Base-by-base conservation (phyloP, 2,797 vertebrate genomes). In the Intellagama lesueurii region DNA sequence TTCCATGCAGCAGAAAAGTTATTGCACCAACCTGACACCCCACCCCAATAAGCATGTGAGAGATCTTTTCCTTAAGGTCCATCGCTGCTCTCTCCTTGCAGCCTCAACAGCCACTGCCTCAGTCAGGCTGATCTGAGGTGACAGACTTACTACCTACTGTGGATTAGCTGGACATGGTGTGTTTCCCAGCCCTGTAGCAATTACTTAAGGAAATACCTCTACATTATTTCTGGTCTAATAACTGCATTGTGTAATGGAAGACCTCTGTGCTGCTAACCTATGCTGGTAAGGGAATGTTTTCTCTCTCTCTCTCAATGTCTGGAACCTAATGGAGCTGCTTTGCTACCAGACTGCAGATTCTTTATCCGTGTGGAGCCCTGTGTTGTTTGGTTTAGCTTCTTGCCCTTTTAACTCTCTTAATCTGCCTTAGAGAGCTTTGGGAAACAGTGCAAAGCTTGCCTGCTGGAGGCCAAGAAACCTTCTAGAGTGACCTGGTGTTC, bases 161-260 rank as follows among this genome's bases (percentile, higher is more conserved):
- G 30, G 52, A 64, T 44, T 73, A 32, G 47, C 19, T 64, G 68
- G 70, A 73, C 69, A 1, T 30, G 79, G 66, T n/a, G 40, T 89
- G 64, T 83, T 80, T 85, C 49, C 68, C 32, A 84, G 49, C 17
- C 35, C 64, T 70, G 66, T 72, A 70, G 28, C 19, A 28, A 80
- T 89, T 79, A 64, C 30, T 60, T 80, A 52, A 84, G 73, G 64
- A 44, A 89, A 14, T 85, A 73, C 66, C 49, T 89, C 64, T 44
- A 16, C 5, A 32, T 47, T 88, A 88, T 47, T 66, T 66, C 40
- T 88, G 70, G 49, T 76, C 87, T 75, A 70, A 35, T 66, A 47
- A 66, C 82, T 66, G 44, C 24, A 7, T 47, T 83, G 35, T 76
- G 69, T 76, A 83, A 66, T 56, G 30, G 47, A 78, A 70, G 69